Base-by-base conservation (phyloP, 2,797 vertebrate genomes). In the Petrocephalus schoutedeni region DNA sequence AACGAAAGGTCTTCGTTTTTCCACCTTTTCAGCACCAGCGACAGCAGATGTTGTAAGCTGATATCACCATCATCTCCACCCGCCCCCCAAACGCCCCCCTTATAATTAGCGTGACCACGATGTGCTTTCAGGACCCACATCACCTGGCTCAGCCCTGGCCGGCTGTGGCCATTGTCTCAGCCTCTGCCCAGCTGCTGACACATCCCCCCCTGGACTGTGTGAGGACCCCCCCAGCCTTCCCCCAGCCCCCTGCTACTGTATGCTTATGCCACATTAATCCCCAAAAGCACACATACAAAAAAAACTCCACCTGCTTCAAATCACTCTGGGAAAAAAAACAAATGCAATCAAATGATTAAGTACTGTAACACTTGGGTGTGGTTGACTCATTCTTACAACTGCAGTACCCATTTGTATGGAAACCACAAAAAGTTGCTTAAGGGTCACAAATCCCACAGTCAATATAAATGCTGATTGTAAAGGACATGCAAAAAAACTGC, bases 381-480 rank as follows among this genome's bases (percentile, higher is more conserved):
- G 28, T 59, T 12, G 19, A 0, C 5, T 74, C 36, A 28, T 57
- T 57, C 10, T 14, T 89, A 93, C 91, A 85, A 92, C 94, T 95
- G 94, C 94, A 96, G 94, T 94, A 94, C 95, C 95, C 94, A 95
- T 93, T 94, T 95, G 93, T 92, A 94, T 94, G 94, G 94, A 96
- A 96, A 96, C 95, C 95, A 96, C 95, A 96, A 95, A 96, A 95
- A 96, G 95, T 96, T 96, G 95, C 96, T 94, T 85, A 92, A 93
- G 94, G 92, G 94, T 94, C 92, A 92, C 93, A 95, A 95, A 95
- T 93, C 93, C 91, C 84, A 56, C 82, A 80, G 80, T 82, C 61
- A 59, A 95, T 92, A 90, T 92, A 88, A 92, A 91, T 94, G 93
- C 93, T 95, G 95, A 80, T 95, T 91, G 90, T 91, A 93, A 93